Percentiles rank a stretch among this genome's conserved stretches.
Evolutionary conservation across 2,888 invertebrate species (phyloP).

Genomic region (Halictus quadricinctus): DNA sequence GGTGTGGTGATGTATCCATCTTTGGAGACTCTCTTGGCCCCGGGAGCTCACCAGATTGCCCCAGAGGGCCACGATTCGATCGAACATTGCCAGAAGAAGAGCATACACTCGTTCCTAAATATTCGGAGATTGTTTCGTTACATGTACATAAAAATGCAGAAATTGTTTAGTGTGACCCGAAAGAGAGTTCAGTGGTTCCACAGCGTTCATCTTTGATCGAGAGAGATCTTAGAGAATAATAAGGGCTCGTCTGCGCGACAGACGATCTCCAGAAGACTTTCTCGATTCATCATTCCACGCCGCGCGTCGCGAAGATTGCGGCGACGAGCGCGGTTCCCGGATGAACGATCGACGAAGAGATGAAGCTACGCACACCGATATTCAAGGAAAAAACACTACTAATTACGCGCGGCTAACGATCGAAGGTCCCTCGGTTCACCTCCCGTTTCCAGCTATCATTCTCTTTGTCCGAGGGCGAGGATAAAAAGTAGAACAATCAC

Average conservation of each 20-base stretch:
- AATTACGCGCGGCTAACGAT: background rate
- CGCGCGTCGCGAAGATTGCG: background rate
- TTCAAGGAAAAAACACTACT: conserved; percentile 27
- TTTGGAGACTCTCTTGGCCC: too few relatives aligned
- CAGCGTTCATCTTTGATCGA: background rate
- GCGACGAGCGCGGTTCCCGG: background rate
- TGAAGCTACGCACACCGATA: conserved; percentile 23
- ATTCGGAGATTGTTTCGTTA: too few relatives aligned
- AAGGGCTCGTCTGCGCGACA: background rate
- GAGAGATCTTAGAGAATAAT: background rate
- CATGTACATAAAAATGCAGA: background rate
- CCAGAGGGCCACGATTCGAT: too few relatives aligned
- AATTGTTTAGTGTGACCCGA: background rate
- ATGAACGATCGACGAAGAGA: background rate
- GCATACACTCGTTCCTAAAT: too few relatives aligned
- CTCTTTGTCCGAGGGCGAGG: background rate
- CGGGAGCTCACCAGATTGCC: too few relatives aligned
- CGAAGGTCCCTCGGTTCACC: background rate
- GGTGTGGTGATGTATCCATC: too few relatives aligned
- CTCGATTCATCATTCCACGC: background rate
- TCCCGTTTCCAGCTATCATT: background rate
- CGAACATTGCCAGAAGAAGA: too few relatives aligned
- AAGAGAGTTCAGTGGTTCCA: background rate
- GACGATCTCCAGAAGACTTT: conserved; percentile 18
- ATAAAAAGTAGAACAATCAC: conserved; percentile 29